Evolutionary conservation across 2,113 vertebrate genomes (phyloP), one percentile per base, ranked within the genome.

Genomic region (Tachycineta bicolor): DNA sequence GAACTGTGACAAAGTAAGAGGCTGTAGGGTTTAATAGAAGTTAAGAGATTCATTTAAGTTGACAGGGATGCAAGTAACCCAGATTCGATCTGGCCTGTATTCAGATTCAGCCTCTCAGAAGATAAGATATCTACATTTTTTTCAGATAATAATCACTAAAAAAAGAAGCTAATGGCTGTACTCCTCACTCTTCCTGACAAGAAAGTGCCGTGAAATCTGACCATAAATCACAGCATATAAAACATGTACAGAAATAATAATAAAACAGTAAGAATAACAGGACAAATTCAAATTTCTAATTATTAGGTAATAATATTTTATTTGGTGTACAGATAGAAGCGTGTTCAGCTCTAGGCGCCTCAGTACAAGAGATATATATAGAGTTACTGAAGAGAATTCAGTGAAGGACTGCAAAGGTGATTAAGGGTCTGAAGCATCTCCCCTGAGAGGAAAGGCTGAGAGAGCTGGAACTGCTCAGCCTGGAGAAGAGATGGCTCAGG

Each of bases 21-120:
- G n/a, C 81, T 93, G 63, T 84, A 91, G 84, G 84, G 74, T 91
- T 94, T 94, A 89, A 83, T 1, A 86, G 60, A 83, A 88, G 31
- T 90, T 74, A 94, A 93, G 69, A 90, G 34, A 67, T 86, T 94
- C 71, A 93, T 94, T 19, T 59, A 93, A 88, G 64, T 41, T 93
- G 93, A 92, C 88, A 96, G 64, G 52, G 41, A 59, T 86, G 83
- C 19, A 94, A 88, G 55, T 86, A 92, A 95, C 85, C 67, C 59
- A 93, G 93, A 95, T 96, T 69, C 2, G 0, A 59, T 90, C 88
- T 93, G 75, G 75, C 33, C 82, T 90, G 56, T 62, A 70, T 86
- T 59, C 24, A 94, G 83, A 93, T 90, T 89, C 84, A 88, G 29
- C 46, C 34, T 67, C 53, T 82, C 47, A 60, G 52, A 93, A 90